Base-by-base conservation (phyloP, 2,888 invertebrate genomes). In the Metalampra italica region DNA sequence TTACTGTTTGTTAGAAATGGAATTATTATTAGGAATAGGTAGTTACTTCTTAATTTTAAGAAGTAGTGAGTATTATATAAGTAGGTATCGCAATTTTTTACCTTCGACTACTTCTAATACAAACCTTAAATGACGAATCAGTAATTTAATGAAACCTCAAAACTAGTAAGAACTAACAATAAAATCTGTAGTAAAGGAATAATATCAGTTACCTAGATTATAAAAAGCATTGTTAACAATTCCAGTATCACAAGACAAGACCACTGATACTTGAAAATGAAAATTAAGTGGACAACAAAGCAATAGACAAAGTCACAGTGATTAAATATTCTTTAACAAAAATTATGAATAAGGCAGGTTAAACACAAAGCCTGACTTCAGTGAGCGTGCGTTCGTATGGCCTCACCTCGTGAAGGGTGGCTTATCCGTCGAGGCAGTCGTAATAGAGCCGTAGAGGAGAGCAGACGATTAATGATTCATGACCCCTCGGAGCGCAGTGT, bases 401-500 rank as follows among this genome's bases (percentile, higher is more conserved):
- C 61, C 70, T 76, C 70, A 79, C 78, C 75, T 81, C 73, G 67
- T 74, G 78, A 75, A 78, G 84, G 82, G 85, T 78, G 77, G 82
- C 83, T 88, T 86, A 87, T 85, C 87, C 78, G 73, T 66, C 71
- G 72, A 79, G 74, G 76, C 83, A 86, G 79, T 81, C 80, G 86
- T 89, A 87, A 89, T 89, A 88, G 86, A 89, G 89, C 84, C 82
- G 81, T 89, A 87, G 77, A 82, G 75, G 80, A 79, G 85, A 83
- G 82, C 74, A 73, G 77, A 88, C 87, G 88, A 89, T 89, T 89
- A 89, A 89, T 89, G 89, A 88, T 89, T 89, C 89, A 89, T 89
- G 89, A 89, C 88, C 89, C 86, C 85, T 87, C 84, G 81, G 77
- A 82, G 85, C 81, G 83, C 80, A 82, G 84, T 88, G 89, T 89